Evolutionary conservation across 2,113 vertebrate genomes (phyloP).

Genomic region (Synodontis membranacea): DNA sequence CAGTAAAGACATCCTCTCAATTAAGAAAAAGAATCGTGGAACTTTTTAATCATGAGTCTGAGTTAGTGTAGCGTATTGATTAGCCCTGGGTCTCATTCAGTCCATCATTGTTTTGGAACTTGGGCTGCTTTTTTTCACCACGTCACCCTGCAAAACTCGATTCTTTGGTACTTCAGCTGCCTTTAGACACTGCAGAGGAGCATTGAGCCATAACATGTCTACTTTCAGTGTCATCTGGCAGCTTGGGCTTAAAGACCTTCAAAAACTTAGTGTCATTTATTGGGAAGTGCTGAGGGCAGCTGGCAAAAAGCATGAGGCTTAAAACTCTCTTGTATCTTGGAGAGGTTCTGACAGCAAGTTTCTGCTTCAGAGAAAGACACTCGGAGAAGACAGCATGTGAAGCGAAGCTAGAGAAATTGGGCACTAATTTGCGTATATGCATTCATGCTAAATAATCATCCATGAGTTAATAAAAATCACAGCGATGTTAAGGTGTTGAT

Average conservation of each 20-base stretch:
- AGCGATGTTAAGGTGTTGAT: neutral
- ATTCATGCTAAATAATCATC: slow-evolving; percentile 27
- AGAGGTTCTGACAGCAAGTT: neutral
- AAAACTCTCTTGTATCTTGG: neutral
- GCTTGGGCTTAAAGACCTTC: slow-evolving; percentile 1
- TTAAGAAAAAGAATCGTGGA: neutral
- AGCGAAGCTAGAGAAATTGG: slow-evolving; percentile 13
- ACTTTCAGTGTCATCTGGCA: neutral
- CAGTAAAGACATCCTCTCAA: neutral
- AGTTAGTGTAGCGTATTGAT: slow-evolving; percentile 16
- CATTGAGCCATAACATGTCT: neutral
- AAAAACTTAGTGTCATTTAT: slow-evolving; percentile 52
- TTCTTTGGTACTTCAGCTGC: neutral
- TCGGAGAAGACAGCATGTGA: neutral
- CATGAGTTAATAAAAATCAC: neutral
- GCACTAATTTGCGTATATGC: neutral
- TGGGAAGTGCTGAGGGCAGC: slow-evolving; percentile 32
- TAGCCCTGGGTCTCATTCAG: slow-evolving; percentile 23
- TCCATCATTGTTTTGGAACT: neutral
- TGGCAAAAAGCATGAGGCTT: slow-evolving; percentile 5
- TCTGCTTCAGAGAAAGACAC: neutral
- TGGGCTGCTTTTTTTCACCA: neutral
- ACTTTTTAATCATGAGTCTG: slow-evolving; percentile 14
- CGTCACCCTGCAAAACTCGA: neutral
- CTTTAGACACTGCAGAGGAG: slow-evolving; percentile 12